Conservation (phyloP, 2,888 invertebrate genomes). For the Criorhina ranunculi region DNA sequence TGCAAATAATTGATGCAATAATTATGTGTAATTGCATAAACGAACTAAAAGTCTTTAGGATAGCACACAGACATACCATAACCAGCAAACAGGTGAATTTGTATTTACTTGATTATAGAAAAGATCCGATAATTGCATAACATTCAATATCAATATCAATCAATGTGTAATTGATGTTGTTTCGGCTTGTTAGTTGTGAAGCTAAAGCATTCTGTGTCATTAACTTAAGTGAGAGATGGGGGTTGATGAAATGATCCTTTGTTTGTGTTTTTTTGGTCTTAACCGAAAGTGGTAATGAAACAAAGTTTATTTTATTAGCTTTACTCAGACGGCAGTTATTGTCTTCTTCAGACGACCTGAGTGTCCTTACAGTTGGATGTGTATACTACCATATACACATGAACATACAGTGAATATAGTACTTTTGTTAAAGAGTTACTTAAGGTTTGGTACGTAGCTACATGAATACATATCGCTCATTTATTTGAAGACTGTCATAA, state of each 20-base stretch:
- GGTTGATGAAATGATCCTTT: not conserved
- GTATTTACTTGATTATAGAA: constrained; percentile 6
- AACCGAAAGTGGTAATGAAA: no score
- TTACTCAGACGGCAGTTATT: no score
- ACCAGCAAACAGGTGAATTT: not conserved
- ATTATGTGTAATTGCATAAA: constrained; percentile 24
- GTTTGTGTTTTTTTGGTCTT: no score
- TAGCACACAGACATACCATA: not conserved
- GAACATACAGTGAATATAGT: no score
- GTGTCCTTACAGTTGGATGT: no score
- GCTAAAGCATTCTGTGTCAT: not conserved
- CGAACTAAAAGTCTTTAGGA: constrained; percentile 5
- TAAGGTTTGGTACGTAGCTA: no score
- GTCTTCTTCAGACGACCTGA: no score
- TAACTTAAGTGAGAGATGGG: not conserved
- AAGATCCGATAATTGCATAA: not conserved
- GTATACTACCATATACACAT: no score
- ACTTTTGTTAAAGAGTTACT: no score
- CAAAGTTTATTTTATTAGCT: no score
- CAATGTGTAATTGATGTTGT: constrained; percentile 1
- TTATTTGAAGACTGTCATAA: no score
- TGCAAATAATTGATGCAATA: constrained; percentile 50
- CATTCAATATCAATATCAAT: not conserved
- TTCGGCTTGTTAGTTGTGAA: not conserved
- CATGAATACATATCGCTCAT: no score